Base-by-base conservation (phyloP, 2,797 vertebrate genomes). In the Molothrus ater region DNA sequence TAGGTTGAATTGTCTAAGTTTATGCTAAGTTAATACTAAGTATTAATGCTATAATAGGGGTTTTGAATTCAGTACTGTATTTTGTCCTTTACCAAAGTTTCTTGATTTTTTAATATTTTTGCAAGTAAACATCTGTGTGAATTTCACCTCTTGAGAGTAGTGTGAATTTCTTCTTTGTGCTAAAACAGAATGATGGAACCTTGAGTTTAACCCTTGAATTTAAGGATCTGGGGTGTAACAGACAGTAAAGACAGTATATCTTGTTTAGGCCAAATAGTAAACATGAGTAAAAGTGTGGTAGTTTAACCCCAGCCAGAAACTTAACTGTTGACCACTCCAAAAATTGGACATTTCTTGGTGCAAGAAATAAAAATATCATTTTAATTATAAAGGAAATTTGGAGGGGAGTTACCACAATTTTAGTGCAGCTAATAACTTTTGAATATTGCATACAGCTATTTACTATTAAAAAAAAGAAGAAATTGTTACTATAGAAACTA, bases 401-500 rank as follows among this genome's bases (percentile, higher is more conserved):
- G 36, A 80, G 21, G 59, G 48, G 69, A 89, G 28, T 64, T 63
- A 90, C 22, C 13, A 45, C 72, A 36, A 71, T 71, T 95, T 94
- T 70, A 95, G 63, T 74, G 9, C 14, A 86, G 72, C 57, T 96
- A 96, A 81, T 96, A 97, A 95, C 48, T 97, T 97, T 80, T 84
- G 71, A 96, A 95, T 90, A 88, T 82, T 92, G 11, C 76, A 29
- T 89, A 91, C 56, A 92, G 79, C 47, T 97, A 96, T 96, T 98
- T 97, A 92, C 86, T 40, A 12, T 34, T 6, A 69, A 76, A 45
- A 78, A 71, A 80, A 18, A 57, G 11, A 40, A 48, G 17, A 70
- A 83, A 63, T 69, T 89, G 95, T 97, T 96, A 86, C 96, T 83
- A 97, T 97, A 96, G 95, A 87, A 98, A 97, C 97, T 59, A 91